Evolutionary conservation across 2,113 vertebrate genomes (phyloP).

Genomic region (Leiothrix lutea): DNA sequence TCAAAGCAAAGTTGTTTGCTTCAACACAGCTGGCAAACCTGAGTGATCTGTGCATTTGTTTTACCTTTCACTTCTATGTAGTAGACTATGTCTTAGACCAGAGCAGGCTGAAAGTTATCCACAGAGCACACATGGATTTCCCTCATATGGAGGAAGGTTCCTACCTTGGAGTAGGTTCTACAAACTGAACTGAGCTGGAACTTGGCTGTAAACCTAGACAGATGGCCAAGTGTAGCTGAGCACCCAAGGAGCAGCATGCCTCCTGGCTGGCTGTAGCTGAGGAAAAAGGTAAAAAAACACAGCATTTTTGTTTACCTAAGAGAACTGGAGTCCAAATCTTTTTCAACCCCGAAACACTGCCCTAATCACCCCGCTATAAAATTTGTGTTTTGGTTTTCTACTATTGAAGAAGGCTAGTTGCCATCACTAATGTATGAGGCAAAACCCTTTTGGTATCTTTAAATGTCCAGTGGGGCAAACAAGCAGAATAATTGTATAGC

Average conservation of each 20-base stretch:
- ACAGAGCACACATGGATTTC: background rate
- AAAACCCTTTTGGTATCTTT: background rate
- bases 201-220: background rate
- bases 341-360: background rate
- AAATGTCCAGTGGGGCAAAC: background rate
- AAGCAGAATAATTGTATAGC: background rate
- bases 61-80: background rate
- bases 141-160: background rate
- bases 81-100: background rate
- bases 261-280: background rate
- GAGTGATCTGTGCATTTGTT: background rate
- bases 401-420: background rate
- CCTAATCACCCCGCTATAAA: background rate
- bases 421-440: background rate
- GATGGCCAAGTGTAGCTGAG: background rate
- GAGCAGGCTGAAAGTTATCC: background rate
- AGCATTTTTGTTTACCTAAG: background rate
- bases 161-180: background rate
- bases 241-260: background rate
- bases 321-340: background rate
- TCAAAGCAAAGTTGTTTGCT: background rate
- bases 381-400: background rate
- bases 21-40: background rate
- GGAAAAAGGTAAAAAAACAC: background rate
- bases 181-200: background rate